These are phyloP conservation scores for Saccostrea glomerata DNA, from an alignment of 1,140 invertebrate species.

Conservation along the genomic window DNA sequence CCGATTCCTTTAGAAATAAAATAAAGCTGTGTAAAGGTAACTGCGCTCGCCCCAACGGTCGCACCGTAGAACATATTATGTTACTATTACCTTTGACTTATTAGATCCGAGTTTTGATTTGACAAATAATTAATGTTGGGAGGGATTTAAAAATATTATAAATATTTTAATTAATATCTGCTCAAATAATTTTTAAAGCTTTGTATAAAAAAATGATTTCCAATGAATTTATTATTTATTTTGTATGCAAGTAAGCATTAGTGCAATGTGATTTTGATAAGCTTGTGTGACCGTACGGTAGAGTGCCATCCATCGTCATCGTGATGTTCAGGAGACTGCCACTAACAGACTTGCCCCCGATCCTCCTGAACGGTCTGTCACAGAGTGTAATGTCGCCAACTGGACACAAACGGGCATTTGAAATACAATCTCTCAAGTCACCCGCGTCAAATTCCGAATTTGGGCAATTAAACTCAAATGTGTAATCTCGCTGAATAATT, in stretches of 20 bases:
- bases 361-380: background rate
- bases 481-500: conserved; percentile 19
- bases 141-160: too few species aligned
- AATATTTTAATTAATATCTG: too few species aligned
- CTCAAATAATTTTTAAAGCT: background rate
- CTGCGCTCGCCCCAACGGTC: too few species aligned
- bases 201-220: background rate
- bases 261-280: background rate
- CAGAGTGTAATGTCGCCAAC: background rate
- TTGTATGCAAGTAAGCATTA: background rate
- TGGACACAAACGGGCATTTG: background rate
- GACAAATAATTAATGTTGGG: too few species aligned
- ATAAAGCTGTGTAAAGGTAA: too few species aligned
- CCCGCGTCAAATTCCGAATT: background rate
- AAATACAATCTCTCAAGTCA: background rate
- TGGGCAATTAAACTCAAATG: background rate
- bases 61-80: too few species aligned
- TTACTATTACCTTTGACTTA: too few species aligned
- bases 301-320: background rate
- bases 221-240: background rate
- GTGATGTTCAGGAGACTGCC: background rate
- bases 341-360: background rate
- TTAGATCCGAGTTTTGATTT: too few species aligned
- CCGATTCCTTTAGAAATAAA: too few species aligned
- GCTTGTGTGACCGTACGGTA: background rate